Evolutionary conservation across 2,113 vertebrate species (phyloP).

Genomic region (Caloenas nicobarica): DNA sequence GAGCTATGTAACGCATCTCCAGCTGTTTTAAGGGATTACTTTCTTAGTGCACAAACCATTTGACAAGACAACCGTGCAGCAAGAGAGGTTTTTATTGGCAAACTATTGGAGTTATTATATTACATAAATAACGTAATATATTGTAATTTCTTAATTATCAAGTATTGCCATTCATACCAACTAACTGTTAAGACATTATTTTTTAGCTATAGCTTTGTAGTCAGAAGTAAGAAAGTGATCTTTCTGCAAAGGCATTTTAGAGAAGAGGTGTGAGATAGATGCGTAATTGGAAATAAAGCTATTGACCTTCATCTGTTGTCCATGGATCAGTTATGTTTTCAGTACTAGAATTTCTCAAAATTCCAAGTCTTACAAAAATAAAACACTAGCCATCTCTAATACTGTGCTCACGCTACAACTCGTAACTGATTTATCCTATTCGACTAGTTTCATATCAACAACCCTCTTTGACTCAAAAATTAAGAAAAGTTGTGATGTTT

Average conservation of each 20-base stretch:
- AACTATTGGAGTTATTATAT: background rate
- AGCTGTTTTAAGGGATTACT: background rate
- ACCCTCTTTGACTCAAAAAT: background rate
- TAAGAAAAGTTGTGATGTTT: background rate
- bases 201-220: background rate
- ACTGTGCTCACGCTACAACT: background rate
- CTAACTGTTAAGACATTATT: background rate
- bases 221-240: background rate
- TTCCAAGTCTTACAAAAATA: background rate
- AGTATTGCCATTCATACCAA: background rate
- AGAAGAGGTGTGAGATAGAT: background rate
- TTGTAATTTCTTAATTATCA: background rate
- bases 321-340: background rate
- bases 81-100: background rate
- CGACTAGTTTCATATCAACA: background rate
- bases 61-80: background rate
- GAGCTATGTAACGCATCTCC: background rate
- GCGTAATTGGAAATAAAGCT: background rate
- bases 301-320: background rate
- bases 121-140: background rate
- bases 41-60: background rate
- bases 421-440: background rate
- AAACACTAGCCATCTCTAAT: background rate
- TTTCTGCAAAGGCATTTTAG: background rate
- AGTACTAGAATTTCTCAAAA: background rate